Evolutionary conservation across 2,888 invertebrate species (phyloP).

Genomic region (Digitonthophagus gazella): DNA sequence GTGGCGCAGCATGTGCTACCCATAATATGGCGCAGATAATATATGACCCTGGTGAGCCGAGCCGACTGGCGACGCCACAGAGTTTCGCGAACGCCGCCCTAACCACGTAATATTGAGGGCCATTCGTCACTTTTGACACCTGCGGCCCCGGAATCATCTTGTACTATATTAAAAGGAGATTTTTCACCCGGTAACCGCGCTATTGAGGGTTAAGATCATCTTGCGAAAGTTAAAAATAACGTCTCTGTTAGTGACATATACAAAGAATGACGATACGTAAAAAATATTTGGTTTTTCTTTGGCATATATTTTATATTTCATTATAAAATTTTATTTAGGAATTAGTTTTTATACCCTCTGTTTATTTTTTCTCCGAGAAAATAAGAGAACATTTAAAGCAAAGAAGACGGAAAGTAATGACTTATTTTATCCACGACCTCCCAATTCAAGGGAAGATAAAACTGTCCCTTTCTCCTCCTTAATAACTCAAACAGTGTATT

Average conservation of each 20-base stretch:
- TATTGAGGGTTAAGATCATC: not conserved
- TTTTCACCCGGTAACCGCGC: constrained; percentile 27
- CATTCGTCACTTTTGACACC: constrained; percentile 42
- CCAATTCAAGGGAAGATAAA: not conserved
- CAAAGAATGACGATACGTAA: no score
- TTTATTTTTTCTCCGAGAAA: not conserved
- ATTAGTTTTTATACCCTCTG: not conserved
- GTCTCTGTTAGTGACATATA: no score
- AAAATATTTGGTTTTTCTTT: no score
- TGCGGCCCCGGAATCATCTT: constrained; percentile 27
- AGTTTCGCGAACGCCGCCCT: constrained; percentile 30
- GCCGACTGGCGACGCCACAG: constrained; percentile 24
- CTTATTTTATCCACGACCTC: not conserved
- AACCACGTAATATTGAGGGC: constrained; percentile 39
- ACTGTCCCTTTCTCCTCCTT: constrained; percentile 16
- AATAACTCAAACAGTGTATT: constrained; percentile 20
- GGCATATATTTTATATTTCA: not conserved
- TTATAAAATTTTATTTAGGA: not conserved
- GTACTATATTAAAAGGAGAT: constrained; percentile 35
- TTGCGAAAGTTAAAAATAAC: no score
- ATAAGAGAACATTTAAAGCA: constrained; percentile 4
- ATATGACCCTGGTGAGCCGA: constrained; percentile 9
- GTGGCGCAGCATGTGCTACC: constrained; percentile 6
- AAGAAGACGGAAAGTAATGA: not conserved
- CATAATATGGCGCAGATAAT: constrained; percentile 21